Evolutionary conservation across 2,888 invertebrate genomes (phyloP).

Genomic region (Drosophila siamana): DNA sequence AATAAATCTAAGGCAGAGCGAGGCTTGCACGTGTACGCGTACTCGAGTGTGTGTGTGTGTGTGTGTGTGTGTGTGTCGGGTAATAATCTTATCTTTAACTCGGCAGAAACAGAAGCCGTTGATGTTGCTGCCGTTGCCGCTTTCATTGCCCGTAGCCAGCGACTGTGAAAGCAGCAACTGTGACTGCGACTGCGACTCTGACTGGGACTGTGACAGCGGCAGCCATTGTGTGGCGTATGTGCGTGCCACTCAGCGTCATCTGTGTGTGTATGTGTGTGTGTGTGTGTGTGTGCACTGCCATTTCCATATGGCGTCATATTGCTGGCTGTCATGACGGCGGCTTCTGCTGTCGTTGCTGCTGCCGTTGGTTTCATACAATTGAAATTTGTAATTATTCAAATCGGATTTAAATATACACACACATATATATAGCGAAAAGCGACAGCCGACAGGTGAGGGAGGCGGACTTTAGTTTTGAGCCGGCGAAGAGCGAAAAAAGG

Average conservation of each 20-base stretch:
- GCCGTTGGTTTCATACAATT: conserved; percentile 72
- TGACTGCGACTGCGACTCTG: conserved; percentile 15
- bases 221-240: conserved; percentile 64
- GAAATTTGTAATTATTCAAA: conserved; percentile 80
- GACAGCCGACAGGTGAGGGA: conserved; percentile 15
- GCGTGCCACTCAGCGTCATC: conserved; percentile 37
- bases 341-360: conserved; percentile 36
- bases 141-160: conserved; percentile 35
- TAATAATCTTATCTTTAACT: conserved; percentile 73
- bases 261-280: conserved; percentile 21
- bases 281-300: conserved; percentile 49
- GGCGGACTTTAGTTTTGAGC: conserved; percentile 51
- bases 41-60: conserved; percentile 5
- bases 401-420: conserved; percentile 71
- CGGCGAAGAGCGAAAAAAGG: conserved; percentile 17
- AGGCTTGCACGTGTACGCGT: conserved; percentile 7
- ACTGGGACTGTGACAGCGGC: conserved; percentile 40
- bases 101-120: conserved; percentile 61
- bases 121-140: conserved; percentile 16
- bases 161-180: conserved; percentile 47
- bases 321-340: conserved; percentile 57
- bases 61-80: conserved; percentile 50
- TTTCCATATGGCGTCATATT: conserved; percentile 78
- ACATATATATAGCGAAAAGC: conserved; percentile 6
- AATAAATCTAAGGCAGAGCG: conserved; percentile 54